Base-by-base conservation (phyloP, 2,888 invertebrate genomes). In the Abscondita cerata region DNA sequence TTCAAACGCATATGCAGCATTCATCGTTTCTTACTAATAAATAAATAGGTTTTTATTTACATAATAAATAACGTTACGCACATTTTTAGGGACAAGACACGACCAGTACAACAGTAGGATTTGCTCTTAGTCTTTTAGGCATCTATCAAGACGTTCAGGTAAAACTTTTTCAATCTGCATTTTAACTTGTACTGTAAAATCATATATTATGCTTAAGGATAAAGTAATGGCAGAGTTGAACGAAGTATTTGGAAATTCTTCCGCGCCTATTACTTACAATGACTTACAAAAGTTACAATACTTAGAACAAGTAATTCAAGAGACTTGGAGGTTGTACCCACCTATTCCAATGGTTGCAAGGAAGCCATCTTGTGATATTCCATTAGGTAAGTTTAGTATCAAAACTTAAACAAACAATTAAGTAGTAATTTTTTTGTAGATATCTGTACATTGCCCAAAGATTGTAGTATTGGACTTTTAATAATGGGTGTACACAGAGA, bases 401-500 rank as follows among this genome's bases (percentile, higher is more conserved):
- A n/a, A n/a, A n/a, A n/a, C n/a, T n/a, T n/a, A n/a, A 33, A 8
- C 33, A 9, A 33, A 6, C 33, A 33, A 33, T 33, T 9, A 9
- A 33, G 33, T 33, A 8, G 9, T 9, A 33, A 33, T 33, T 8
- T 8, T 36, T 11, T 64, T 66, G 38, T 52, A 68, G 66, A 61
- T 36, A 64, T 61, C 18, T 69, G 62, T 34, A 41, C 56, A 8
- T 50, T 70, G 6, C 70, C 70, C 2, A 62, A 56, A 53, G 55
- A 52, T 9, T 61, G 65, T 20, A 64, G 67, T 9, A 52, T 67
- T 5, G 65, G 52, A 15, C 60, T 70, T 34, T 61, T 69, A n/a
- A 64, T 66, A 34, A 64, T 62, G 62, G 47, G 85, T 69, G 80
- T 89, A 41, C 90, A 90, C 72, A 85, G 90, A 57, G 84, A 85